Evolutionary conservation across 2,888 invertebrate genomes (phyloP), one percentile per base, ranked within the genome.

Genomic region (Ypsolopha sequella): DNA sequence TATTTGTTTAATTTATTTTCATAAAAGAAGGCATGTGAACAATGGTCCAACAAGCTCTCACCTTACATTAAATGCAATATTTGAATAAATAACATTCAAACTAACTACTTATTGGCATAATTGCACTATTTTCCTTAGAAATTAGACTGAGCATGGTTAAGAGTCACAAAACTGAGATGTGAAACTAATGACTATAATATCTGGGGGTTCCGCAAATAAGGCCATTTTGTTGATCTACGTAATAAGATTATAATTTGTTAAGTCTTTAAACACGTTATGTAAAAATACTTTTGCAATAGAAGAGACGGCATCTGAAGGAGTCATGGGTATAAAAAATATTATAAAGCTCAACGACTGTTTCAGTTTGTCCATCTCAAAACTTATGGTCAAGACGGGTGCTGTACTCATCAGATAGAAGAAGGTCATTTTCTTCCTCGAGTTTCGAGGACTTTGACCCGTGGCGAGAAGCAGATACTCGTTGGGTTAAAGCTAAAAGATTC

Each of bases 391-490:
- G 56, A 54, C 63, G 68, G 36, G 70, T 55, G 50, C 68, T 62
- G 51, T 79, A 79, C 36, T 69, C 70, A 54, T 89, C 89, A 56
- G 82, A 87, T 51, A 92, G 69, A 45, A 91, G 66, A 0, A 91
- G 91, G 66, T 91, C 91, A 50, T 89, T 90, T 60, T 92, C 92
- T 51, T 86, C 88, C 58, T 76, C 82, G 55, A 66, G 74, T 58
- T 74, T 80, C 58, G 80, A 88, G 59, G 80, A 80, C 41, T 73
- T 66, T 7, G 86, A 84, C 54, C 86, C 82, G 56, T 79, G 80
- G 52, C 89, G 80, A 36, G 89, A 88, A 7, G 80, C 78, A 8
- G 85, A 80, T 1, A 84, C 75, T 55, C 88, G 77, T 53, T 89
- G 88, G n/a, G 89, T 76, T 45, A 91, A 89, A 11, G 91, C 90